A percentile compares a stretch with the other conserved stretches of the same genome.
Conservation (phyloP, 2,113 vertebrate species). For the Triplophysa siluroides region DNA sequence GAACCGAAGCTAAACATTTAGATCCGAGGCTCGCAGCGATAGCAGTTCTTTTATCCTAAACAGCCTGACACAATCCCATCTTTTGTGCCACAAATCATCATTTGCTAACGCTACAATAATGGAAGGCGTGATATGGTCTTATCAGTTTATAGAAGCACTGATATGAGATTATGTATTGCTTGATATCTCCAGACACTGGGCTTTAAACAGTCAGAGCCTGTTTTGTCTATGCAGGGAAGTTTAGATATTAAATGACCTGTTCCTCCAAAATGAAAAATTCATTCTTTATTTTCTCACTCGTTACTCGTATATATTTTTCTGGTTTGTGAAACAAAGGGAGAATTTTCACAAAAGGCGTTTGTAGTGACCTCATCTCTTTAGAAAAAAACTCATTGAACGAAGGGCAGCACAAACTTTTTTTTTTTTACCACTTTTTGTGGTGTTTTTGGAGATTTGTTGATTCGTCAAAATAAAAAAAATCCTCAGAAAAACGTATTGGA, state of each 20-base stretch:
- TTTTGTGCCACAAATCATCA: background rate
- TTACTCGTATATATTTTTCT: background rate
- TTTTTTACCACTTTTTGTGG: too few relatives aligned
- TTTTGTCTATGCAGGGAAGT: background rate
- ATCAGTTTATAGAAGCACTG: background rate
- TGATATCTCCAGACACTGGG: background rate
- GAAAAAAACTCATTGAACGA: too few relatives aligned
- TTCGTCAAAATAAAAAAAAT: too few relatives aligned
- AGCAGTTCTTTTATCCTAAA: background rate
- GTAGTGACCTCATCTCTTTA: too few relatives aligned
- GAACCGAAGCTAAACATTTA: background rate
- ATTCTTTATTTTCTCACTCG: background rate
- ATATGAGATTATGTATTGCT: background rate
- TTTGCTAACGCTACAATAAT: background rate
- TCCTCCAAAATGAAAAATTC: background rate
- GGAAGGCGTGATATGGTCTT: background rate
- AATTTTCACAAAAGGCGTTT: too few relatives aligned
- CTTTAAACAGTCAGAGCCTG: background rate
- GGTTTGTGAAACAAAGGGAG: too few relatives aligned
- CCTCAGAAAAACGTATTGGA: too few relatives aligned
- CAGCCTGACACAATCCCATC: background rate
- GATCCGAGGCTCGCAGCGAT: background rate
- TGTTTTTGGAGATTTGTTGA: too few relatives aligned
- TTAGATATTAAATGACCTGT: background rate
- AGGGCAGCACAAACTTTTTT: too few relatives aligned